Base-by-base conservation (phyloP, 2,113 vertebrate species). In the Noctilio leporinus region DNA sequence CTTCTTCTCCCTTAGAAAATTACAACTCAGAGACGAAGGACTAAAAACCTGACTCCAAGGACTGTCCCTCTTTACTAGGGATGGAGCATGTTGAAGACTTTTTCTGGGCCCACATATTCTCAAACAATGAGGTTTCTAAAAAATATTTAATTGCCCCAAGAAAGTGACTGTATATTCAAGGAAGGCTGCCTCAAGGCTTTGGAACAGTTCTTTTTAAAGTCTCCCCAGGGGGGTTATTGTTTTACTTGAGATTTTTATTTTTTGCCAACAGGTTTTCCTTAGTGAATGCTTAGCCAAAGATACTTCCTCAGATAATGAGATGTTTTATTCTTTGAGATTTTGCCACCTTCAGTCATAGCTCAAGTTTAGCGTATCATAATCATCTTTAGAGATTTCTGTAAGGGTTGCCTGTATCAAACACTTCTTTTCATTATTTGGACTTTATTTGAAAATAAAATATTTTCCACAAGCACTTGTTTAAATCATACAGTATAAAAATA, bases 401-500 rank as follows among this genome's bases (percentile, higher is more conserved):
- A 94, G n/a, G 8, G 14, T 67, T 73, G 4, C 40, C 65, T 77
- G 26, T 43, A 47, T 84, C 89, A 76, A 78, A 94, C 40, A 11
- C 51, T 47, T 49, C 43, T 59, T 38, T 8, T 3, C 33, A 43
- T 33, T 91, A 16, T 88, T 95, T 86, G 55, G 33, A 7, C 26
- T 95, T 96, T 89, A 69, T 95, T 93, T 95, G 57, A 30, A 97
- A 96, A 93, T 86, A 95, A 89, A 89, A 57, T 86, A 30, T 72
- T 95, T 93, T 70, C n/a, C 62, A 83, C 38, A 65, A 20, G 26
- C 4, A 88, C 35, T 94, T 95, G 40, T 85, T 72, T 85, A 92
- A 91, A 91, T 75, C 22, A 95, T 53, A 91, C 38, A 16, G 20
- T n/a, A 86, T 45, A 95, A 86, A 91, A 90, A 77, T 86, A 33